Evolutionary conservation across 2,113 vertebrate species (phyloP).

Genomic region (Myiozetetes cayanensis): DNA sequence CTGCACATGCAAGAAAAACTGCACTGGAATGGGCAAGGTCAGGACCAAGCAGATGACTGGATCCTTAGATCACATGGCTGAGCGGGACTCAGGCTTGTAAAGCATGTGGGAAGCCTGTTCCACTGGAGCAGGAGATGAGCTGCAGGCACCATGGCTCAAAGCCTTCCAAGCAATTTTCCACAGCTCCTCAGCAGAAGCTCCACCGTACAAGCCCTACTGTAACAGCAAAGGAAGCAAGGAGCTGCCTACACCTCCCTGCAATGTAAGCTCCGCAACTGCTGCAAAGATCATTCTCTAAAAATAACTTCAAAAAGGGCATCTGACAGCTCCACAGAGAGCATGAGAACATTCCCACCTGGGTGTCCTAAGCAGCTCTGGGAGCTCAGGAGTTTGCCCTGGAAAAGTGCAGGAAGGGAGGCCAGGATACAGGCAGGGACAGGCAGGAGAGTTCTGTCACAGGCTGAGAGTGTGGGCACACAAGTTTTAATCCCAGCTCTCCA

Average conservation of each 20-base stretch:
- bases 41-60: background rate
- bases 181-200: background rate
- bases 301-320: slow-evolving; percentile 67
- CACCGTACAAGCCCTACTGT: background rate
- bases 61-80: background rate
- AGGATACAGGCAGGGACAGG: background rate
- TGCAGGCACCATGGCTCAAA: background rate
- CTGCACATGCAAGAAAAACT: background rate
- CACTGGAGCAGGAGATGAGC: background rate
- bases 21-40: background rate
- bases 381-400: background rate
- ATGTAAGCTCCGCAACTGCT: slow-evolving; percentile 42
- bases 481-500: background rate
- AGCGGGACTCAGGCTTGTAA: background rate
- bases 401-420: background rate
- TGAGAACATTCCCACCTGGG: slow-evolving; percentile 35
- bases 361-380: background rate
- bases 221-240: slow-evolving; percentile 25
- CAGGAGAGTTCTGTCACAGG: fast-evolving
- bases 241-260: slow-evolving; percentile 50
- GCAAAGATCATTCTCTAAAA: slow-evolving; percentile 57
- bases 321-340: background rate
- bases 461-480: background rate
- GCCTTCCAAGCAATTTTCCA: background rate
- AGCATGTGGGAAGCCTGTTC: background rate